Conservation (phyloP, 2,797 vertebrate genomes). For the Characodon lateralis region DNA sequence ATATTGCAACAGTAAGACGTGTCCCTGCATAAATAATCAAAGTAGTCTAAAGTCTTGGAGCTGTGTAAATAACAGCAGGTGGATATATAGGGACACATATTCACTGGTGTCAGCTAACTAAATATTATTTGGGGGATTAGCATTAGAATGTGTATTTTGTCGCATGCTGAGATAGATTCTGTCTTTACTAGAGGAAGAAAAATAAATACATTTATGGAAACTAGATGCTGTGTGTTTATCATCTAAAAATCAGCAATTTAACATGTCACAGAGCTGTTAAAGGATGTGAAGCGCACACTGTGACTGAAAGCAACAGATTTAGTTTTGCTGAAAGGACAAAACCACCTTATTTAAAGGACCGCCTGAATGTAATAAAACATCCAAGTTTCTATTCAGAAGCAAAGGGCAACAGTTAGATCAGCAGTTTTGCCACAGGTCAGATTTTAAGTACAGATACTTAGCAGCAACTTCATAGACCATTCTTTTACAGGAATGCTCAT, state of each 20-base stretch:
- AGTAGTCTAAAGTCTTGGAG: constrained; percentile 39
- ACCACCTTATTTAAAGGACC: constrained; percentile 2
- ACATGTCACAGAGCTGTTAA: constrained; percentile 22
- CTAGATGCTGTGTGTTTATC: constrained; percentile 26
- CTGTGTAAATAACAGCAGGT: constrained; percentile 48
- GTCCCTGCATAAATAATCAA: constrained; percentile 51
- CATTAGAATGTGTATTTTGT: constrained; percentile 16
- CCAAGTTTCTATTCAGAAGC: constrained; percentile 19
- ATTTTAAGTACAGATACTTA: constrained; percentile 32
- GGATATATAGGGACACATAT: constrained; percentile 40
- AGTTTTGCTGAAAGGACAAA: constrained; percentile 20
- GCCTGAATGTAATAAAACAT: constrained; percentile 17
- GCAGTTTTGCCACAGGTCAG: constrained; percentile 29
- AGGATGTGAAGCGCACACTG: background rate
- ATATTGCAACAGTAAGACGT: constrained; percentile 61
- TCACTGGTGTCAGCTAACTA: constrained; percentile 25
- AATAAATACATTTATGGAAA: constrained; percentile 23
- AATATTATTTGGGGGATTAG: constrained; percentile 30
- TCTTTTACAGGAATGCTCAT: constrained; percentile 35
- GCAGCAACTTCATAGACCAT: constrained; percentile 18
- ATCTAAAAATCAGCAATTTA: constrained; percentile 12
- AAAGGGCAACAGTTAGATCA: constrained; percentile 26
- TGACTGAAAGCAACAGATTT: constrained; percentile 25
- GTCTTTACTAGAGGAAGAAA: constrained; percentile 20
- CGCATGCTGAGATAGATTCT: background rate